Evolutionary conservation across 2,888 invertebrate genomes (phyloP).

Genomic region (Coleophora deauratella): DNA sequence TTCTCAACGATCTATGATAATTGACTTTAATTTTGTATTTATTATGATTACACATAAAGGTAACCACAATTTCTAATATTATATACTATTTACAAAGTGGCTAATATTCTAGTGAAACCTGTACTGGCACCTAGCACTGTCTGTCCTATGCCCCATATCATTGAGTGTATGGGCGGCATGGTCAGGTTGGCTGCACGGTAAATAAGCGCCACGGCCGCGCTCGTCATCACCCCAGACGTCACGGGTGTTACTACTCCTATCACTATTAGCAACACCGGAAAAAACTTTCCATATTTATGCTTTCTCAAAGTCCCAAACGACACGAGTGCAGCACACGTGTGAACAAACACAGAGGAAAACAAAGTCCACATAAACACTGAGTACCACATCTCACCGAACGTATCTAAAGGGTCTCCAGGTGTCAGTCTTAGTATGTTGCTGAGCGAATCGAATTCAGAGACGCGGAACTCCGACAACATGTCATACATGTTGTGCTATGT

Average conservation of each 20-base stretch:
- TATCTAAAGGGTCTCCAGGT: slow-evolving; percentile 77
- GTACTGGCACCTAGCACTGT: slow-evolving; percentile 91
- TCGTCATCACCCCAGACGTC: slow-evolving; percentile 90
- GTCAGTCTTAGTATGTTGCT: slow-evolving; percentile 80
- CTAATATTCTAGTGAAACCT: slow-evolving; percentile 94
- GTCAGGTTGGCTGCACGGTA: slow-evolving; percentile 91
- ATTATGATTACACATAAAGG: slow-evolving; percentile 15
- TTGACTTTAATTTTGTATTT: slow-evolving; percentile 35
- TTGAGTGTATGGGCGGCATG: slow-evolving; percentile 93
- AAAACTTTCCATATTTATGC: slow-evolving; percentile 96
- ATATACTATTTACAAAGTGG: slow-evolving; percentile 81
- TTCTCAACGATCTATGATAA: slow-evolving; percentile 36
- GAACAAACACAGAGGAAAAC: slow-evolving; percentile 94
- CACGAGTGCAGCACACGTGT: slow-evolving; percentile 91
- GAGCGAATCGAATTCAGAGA: slow-evolving; percentile 78
- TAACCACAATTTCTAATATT: slow-evolving; percentile 12
- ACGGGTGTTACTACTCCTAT: slow-evolving; percentile 94
- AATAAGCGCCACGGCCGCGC: slow-evolving; percentile 95
- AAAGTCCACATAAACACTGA: slow-evolving; percentile 96
- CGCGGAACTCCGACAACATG: slow-evolving; percentile 73
- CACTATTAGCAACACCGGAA: slow-evolving; percentile 88
- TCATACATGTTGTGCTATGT: slow-evolving; percentile 68
- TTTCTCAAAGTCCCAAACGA: slow-evolving; percentile 93
- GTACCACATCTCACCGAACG: slow-evolving; percentile 96
- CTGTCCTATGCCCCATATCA: slow-evolving; percentile 96